Base-by-base conservation (phyloP, 2,797 vertebrate genomes). In the Saguinus oedipus region DNA sequence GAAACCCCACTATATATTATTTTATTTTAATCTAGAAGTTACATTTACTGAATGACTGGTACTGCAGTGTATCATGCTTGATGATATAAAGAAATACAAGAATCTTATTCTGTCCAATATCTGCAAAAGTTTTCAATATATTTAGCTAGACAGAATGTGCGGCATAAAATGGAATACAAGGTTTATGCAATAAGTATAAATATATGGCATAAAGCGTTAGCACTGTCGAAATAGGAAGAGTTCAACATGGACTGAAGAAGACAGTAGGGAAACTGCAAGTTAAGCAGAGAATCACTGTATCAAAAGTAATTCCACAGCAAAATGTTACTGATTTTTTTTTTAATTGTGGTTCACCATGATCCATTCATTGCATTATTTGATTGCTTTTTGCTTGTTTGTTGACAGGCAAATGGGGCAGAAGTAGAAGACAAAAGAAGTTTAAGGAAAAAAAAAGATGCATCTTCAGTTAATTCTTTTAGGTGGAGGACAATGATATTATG, bases 21-120 rank as follows among this genome's bases (percentile, higher is more conserved):
- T 95, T 68, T 55, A 75, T 72, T 95, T 93, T 83, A 76, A 55
- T 81, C 48, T 50, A 88, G 44, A 81, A 85, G 79, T 64, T 64
- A 33, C 93, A 48, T 61, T 64, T 94, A 61, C 46, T 59, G 15
- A 55, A 1, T 82, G 22, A 42, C 11, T 79, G 42, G 42, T 70
- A 70, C 53, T 85, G 15, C 4, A 87, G 76, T 53, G 53, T 19
- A 92, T 72, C 64, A 55, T 72, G 17, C 26, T 70, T 76, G 14
- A 12, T 2, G 11, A 55, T 81, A 33, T 17, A 59, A 93, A 93
- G n/a, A 82, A 89, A 82, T 81, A 88, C 9, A 95, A 46, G n/a
- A 95, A 75, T 46, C 4, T 7, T 53, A 22, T 70, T 70, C 76
- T 64, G 6, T 39, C 4, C 0, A 79, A 44, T 59, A 42, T 48